Percentiles rank a stretch among this genome's conserved stretches.
Conservation (phyloP, 1,140 invertebrate genomes). For the Drosophila sp. region DNA sequence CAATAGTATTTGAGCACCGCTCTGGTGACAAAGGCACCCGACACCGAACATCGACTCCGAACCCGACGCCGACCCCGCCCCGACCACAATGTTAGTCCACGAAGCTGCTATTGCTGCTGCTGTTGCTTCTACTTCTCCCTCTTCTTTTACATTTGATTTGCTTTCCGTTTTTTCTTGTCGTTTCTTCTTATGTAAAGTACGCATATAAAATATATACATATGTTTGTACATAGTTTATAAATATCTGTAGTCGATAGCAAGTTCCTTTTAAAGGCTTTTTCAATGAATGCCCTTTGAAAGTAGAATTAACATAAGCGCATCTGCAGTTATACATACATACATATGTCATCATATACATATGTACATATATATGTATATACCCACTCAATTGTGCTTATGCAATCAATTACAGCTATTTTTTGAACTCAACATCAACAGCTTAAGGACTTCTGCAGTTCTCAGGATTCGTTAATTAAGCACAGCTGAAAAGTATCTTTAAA, state of each 20-base stretch:
- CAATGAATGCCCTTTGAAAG: slow-evolving; percentile 9
- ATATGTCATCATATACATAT: background rate
- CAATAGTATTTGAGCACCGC: slow-evolving; percentile 75
- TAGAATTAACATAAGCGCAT: slow-evolving; percentile 3
- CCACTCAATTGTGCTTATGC: background rate
- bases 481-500: background rate
- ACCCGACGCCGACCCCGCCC: no score
- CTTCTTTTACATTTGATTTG: slow-evolving; percentile 38
- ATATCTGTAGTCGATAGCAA: background rate
- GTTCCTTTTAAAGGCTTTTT: background rate
- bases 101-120: background rate
- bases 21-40: slow-evolving; percentile 74
- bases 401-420: slow-evolving; percentile 8
- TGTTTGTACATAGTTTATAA: slow-evolving; percentile 7
- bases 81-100: slow-evolving; percentile 4
- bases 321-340: background rate
- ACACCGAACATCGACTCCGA: no score
- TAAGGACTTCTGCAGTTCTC: background rate
- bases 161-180: slow-evolving; percentile 20
- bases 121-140: no score
- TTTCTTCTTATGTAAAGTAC: slow-evolving; percentile 24
- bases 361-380: background rate
- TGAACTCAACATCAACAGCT: slow-evolving; percentile 7
- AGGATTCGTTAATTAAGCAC: slow-evolving; percentile 8
- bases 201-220: slow-evolving; percentile 16